A percentile compares a stretch with the other conserved stretches of the same genome.
phyloP scores from a whole-genome alignment of 2,113 vertebrate species.

The Mionectes macconnelli region DNA sequence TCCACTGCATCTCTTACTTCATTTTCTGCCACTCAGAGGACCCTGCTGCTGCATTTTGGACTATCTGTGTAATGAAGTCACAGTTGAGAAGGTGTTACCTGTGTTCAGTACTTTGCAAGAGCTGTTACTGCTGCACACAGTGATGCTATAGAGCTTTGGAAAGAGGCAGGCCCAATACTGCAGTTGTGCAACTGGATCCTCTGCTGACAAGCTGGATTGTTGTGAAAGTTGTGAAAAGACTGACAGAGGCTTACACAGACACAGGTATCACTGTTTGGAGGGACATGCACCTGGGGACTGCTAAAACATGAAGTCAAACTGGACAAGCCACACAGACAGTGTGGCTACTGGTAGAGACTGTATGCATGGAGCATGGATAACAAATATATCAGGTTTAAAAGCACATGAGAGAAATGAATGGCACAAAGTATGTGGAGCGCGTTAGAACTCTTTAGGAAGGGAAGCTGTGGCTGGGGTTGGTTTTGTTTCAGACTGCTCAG shows the following conservation, averaged over 20 bases:
- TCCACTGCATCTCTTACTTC: not conserved
- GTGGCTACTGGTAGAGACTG: not conserved
- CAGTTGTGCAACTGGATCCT: not conserved
- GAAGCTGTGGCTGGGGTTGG: not conserved
- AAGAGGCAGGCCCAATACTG: not conserved
- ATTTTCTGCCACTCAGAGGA: not conserved
- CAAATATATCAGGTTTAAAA: not conserved
- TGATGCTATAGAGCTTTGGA: not conserved
- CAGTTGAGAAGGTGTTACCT: not conserved
- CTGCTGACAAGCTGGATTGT: not conserved
- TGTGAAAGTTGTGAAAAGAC: not conserved
- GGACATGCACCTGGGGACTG: not conserved
- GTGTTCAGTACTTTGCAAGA: not conserved
- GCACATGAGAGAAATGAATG: not conserved
- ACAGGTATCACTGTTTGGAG: not conserved
- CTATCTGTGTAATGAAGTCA: not conserved
- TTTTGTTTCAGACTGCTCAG: not conserved
- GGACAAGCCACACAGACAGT: not conserved
- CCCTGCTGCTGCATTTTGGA: not conserved
- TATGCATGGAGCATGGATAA: not conserved
- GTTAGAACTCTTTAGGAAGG: not conserved
- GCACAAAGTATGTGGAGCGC: fast-evolving
- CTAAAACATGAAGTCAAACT: not conserved
- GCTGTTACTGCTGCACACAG: not conserved
- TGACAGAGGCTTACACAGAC: not conserved